Base-by-base conservation (phyloP, 1,140 invertebrate species). In the Pseudoatta argentina region DNA sequence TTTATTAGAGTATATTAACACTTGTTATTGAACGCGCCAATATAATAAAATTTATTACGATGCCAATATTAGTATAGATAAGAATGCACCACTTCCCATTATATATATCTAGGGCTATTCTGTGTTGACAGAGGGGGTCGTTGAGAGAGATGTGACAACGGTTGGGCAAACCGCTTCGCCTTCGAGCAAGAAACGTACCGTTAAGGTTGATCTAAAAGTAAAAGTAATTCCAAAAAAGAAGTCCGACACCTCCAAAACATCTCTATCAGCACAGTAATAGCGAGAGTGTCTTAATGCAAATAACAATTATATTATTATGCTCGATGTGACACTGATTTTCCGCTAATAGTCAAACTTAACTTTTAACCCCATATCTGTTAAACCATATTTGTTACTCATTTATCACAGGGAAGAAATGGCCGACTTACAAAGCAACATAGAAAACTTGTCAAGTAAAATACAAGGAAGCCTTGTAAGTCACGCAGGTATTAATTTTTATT, bases 131-230 rank as follows among this genome's bases (percentile, higher is more conserved):
- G 94, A 94, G 95, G 92, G 94, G 93, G 95, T 95, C 95, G 95
- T 94, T 90, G 95, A 96, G 94, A 95, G 94, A 95, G 95, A 95
- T 94, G 95, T 95, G 94, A 83, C 89, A 39, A 93, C 94, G 86
- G 92, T 90, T 88, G 94, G 94, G 95, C 96, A 91, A 96, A 94
- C 96, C 95, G 94, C 96, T 96, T 96, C 96, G 95, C 95, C 96
- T 96, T 96, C 96, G 95, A 94, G 96, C 96, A 96, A 96, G 96
- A 97, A 97, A 97, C 96, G 96, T 96, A 96, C 96, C 96, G 85
- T 98, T 92, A 97, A 97, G 96, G 96, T 97, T 93, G 97, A 97
- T 95, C 96, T 98, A 91, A 97, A 97, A 95, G 97, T 98, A 89
- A 97, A 97, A 95, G 95, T 98, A 92, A 96, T 97, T 93, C 97